Conservation (phyloP, 2,113 vertebrate species). For the Amphilophus citrinellus region DNA sequence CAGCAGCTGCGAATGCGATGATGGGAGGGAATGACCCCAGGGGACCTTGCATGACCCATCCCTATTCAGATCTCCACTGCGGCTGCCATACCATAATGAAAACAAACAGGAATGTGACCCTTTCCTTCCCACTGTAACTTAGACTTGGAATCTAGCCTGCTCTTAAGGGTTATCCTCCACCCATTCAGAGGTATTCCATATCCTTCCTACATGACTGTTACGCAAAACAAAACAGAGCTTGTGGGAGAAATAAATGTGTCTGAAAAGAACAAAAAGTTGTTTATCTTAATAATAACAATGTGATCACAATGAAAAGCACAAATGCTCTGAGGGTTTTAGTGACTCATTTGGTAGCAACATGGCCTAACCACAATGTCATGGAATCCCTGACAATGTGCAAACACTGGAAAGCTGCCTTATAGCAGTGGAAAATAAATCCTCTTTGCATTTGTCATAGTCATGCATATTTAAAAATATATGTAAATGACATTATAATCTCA, state of each 20-base stretch:
- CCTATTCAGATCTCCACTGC: neutral
- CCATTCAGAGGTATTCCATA: conserved; percentile 47
- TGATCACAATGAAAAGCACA: neutral
- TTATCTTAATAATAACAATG: neutral
- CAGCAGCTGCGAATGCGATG: conserved; percentile 74
- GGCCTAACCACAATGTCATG: neutral
- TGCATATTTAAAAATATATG: conserved; percentile 35
- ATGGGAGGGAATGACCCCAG: conserved; percentile 66
- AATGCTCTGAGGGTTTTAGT: neutral
- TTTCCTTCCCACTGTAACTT: conserved; percentile 68
- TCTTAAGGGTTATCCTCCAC: conserved; percentile 64
- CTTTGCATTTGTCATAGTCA: conserved; percentile 9
- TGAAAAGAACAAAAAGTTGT: neutral
- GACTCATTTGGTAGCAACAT: neutral
- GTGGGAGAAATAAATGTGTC: neutral
- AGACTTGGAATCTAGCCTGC: conserved; percentile 45
- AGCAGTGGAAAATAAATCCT: neutral
- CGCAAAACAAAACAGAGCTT: neutral
- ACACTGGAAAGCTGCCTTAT: conserved; percentile 35
- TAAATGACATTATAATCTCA: conserved; percentile 43
- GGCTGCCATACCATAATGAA: conserved; percentile 53
- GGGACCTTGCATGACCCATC: conserved; percentile 40
- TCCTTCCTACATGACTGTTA: conserved; percentile 54
- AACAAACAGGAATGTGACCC: conserved; percentile 70
- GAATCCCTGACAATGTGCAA: conserved; percentile 24